A percentile compares a stretch with the other conserved stretches of the same genome.
Conservation (phyloP, 1,140 invertebrate species). For the Tribolium castaneum region DNA sequence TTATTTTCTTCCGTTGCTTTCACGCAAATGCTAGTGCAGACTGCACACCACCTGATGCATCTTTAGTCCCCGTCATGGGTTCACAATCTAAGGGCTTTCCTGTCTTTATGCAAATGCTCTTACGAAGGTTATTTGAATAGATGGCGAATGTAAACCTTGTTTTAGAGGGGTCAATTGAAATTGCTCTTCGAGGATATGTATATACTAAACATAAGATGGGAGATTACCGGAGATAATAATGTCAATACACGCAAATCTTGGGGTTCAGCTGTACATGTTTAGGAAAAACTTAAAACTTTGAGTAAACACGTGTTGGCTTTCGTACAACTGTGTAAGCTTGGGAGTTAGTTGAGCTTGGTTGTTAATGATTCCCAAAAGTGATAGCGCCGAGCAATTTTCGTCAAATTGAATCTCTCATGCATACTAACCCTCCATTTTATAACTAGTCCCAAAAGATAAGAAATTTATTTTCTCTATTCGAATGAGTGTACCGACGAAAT, state of each 20-base stretch:
- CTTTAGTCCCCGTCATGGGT: neutral
- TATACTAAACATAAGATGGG: neutral
- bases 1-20: neutral
- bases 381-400: constrained; percentile 28
- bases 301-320: constrained; percentile 4
- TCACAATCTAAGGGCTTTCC: neutral
- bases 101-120: constrained; percentile 12
- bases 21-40: neutral
- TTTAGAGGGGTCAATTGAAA: constrained; percentile 16
- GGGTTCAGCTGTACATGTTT: neutral
- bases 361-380: constrained; percentile 31
- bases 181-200: neutral
- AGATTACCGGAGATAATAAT: constrained; percentile 21
- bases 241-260: constrained; percentile 9
- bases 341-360: constrained; percentile 4
- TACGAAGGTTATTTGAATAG: constrained; percentile 15
- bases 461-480: constrained; percentile 4
- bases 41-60: neutral
- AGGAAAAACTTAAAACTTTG: neutral
- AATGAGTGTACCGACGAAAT: constrained; percentile 1
- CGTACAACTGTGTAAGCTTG: neutral
- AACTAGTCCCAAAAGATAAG: constrained; percentile 29
- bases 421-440: constrained; percentile 29
- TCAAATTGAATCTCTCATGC: constrained; percentile 27
- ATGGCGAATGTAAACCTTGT: constrained; percentile 7